Evolutionary conservation across 2,888 invertebrate genomes (phyloP).

Genomic region (Craniophora ligustri): DNA sequence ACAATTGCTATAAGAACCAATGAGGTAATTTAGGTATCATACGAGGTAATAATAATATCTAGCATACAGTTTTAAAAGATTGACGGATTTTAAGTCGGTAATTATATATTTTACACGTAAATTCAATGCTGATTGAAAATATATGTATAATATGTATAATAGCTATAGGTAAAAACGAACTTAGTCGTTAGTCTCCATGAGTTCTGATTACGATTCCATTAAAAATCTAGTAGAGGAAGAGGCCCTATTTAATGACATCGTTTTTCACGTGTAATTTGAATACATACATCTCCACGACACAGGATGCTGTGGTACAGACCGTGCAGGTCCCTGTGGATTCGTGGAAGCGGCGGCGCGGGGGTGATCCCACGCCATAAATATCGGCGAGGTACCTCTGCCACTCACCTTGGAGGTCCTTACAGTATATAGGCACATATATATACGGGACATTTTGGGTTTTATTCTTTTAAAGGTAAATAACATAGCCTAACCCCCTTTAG

Average conservation of each 20-base stretch:
- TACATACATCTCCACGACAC: slow-evolving; percentile 27
- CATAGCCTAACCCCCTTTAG: no score
- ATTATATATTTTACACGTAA: no score
- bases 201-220: slow-evolving; percentile 26
- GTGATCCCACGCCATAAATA: slow-evolving; percentile 58
- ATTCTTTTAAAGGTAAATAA: no score
- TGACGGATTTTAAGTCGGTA: no score
- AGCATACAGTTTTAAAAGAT: no score
- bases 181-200: no score
- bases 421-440: background rate
- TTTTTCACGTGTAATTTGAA: slow-evolving; percentile 49
- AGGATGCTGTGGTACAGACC: slow-evolving; percentile 48
- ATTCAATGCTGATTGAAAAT: no score
- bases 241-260: slow-evolving; percentile 34
- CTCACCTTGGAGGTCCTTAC: slow-evolving; percentile 18
- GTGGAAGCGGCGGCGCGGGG: slow-evolving; percentile 47
- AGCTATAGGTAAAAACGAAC: no score
- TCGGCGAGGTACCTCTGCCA: slow-evolving; percentile 28
- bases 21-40: no score
- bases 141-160: no score
- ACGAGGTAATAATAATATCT: no score
- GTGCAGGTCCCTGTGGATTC: slow-evolving; percentile 55
- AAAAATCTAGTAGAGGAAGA: slow-evolving; percentile 8
- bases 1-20: no score
- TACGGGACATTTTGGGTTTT: background rate